Evolutionary conservation across 1,140 invertebrate genomes (phyloP).

Genomic region (Maconellicoccus hirsutus): DNA sequence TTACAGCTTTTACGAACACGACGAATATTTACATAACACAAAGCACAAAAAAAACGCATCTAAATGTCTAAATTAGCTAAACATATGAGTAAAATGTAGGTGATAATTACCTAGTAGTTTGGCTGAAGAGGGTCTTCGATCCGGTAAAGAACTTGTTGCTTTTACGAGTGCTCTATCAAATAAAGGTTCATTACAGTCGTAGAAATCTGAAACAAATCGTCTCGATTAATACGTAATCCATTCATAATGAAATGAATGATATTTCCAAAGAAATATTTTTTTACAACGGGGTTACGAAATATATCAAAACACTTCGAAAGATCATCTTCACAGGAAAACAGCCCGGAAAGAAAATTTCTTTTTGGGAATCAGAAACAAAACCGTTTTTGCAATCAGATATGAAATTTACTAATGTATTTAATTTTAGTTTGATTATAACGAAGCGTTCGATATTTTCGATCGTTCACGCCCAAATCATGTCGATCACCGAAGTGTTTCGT

Average conservation of each 20-base stretch:
- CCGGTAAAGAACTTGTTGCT: constrained; percentile 63
- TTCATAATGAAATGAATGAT: neutral
- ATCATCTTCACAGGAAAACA: too few relatives aligned
- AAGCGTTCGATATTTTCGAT: neutral
- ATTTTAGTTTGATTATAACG: neutral
- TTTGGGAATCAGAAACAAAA: too few relatives aligned
- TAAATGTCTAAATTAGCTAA: neutral
- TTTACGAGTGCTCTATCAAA: constrained; percentile 54
- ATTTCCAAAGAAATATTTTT: neutral
- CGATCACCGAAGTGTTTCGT: neutral
- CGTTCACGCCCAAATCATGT: neutral
- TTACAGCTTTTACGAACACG: neutral
- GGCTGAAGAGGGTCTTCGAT: constrained; percentile 68
- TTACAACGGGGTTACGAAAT: neutral
- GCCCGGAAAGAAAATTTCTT: too few relatives aligned
- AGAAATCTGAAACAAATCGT: constrained; percentile 38
- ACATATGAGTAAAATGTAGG: constrained; percentile 23
- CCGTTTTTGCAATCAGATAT: too few relatives aligned
- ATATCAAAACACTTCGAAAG: too few relatives aligned
- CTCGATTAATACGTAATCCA: neutral
- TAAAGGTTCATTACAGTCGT: constrained; percentile 69
- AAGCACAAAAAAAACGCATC: neutral
- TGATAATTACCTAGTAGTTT: constrained; percentile 59
- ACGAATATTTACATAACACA: neutral
- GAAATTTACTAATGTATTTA: too few relatives aligned